Conservation (phyloP, 2,888 invertebrate genomes). For the Scrobipalpa atriplicella region DNA sequence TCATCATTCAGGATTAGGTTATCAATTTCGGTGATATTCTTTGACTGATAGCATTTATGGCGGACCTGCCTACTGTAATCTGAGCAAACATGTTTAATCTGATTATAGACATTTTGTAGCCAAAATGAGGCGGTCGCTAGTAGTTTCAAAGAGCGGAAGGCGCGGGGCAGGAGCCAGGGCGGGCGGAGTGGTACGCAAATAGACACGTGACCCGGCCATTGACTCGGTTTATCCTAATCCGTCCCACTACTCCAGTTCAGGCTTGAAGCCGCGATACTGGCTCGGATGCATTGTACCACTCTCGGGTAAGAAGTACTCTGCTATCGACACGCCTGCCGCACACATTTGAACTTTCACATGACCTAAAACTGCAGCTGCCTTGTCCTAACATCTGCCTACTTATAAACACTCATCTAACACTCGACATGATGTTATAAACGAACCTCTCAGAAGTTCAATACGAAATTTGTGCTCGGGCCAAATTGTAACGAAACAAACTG, state of each 20-base stretch:
- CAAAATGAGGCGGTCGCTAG: constrained; percentile 70
- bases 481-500: constrained; percentile 16
- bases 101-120: constrained; percentile 45
- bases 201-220: constrained; percentile 81
- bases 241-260: constrained; percentile 80
- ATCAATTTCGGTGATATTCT: constrained; percentile 1
- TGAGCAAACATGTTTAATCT: neutral
- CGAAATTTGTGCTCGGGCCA: neutral
- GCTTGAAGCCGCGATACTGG: constrained; percentile 50
- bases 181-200: constrained; percentile 69
- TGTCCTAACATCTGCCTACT: constrained; percentile 22
- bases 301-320: constrained; percentile 21
- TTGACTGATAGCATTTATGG: neutral
- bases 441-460: neutral
- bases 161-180: constrained; percentile 59
- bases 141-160: constrained; percentile 47
- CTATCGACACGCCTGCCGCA: constrained; percentile 40
- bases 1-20: constrained; percentile 7
- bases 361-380: constrained; percentile 57
- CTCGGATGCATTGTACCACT: constrained; percentile 39
- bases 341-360: constrained; percentile 60
- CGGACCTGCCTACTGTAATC: neutral
- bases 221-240: constrained; percentile 82
- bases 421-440: neutral
- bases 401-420: constrained; percentile 6